Evolutionary conservation across 2,113 vertebrate species (phyloP).

Genomic region (Sialia sialis): DNA sequence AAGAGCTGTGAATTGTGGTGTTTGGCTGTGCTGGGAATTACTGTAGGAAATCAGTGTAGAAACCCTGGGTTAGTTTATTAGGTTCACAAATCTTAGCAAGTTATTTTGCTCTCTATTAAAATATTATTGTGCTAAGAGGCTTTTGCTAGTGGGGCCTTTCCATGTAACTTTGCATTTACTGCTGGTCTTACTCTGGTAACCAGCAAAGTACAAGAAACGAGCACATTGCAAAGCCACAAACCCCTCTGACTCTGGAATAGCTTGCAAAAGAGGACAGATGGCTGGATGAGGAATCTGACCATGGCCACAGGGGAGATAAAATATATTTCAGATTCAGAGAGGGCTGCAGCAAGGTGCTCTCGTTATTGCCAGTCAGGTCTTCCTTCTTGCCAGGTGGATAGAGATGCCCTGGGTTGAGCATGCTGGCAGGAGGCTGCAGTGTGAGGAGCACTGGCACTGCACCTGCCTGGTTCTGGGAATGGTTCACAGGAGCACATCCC

Average conservation of each 20-base stretch:
- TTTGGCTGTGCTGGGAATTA: background rate
- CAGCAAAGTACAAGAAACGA: background rate
- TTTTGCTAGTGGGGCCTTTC: background rate
- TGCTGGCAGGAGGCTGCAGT: background rate
- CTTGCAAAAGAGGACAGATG: background rate
- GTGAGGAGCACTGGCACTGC: background rate
- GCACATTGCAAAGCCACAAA: background rate
- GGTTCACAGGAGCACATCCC: rapidly evolving
- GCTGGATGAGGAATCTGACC: background rate
- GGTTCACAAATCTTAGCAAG: background rate
- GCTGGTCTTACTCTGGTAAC: background rate
- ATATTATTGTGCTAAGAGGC: background rate
- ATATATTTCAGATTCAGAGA: background rate
- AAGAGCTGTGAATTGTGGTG: background rate
- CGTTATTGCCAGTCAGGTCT: background rate
- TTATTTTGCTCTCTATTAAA: background rate
- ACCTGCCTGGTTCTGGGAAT: background rate
- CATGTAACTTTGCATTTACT: background rate
- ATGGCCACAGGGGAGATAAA: background rate
- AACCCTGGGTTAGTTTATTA: background rate
- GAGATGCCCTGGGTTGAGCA: background rate
- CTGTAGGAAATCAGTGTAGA: background rate
- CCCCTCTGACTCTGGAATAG: background rate
- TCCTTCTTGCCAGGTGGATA: background rate
- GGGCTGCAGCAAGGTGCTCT: background rate